Evolutionary conservation across 2,113 vertebrate genomes (phyloP), one percentile per base, ranked within the genome.

Genomic region (Panthera tigris): DNA sequence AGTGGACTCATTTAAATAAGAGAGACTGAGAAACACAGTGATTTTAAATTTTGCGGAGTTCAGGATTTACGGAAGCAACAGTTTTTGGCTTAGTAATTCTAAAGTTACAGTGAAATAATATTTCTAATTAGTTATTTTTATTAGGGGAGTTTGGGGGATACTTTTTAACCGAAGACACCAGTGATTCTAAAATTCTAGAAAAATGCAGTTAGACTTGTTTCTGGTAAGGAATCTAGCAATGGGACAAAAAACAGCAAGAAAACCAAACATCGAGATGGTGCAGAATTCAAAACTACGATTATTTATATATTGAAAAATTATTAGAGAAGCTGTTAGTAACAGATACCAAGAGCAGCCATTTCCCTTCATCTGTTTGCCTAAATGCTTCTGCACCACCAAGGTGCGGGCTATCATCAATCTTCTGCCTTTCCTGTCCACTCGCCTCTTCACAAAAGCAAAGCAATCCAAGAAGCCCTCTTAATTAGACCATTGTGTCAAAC

Each of bases 331-430:
- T 96, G 88, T 96, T 95, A 97, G 94, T 95, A 98, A 97, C 66
- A 91, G 98, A 92, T 83, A 93, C 92, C 94, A 15, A 91, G n/a
- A 97, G 92, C 86, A 98, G 94, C 96, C 94, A 96, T 95, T 97
- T 98, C 96, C 98, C 97, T 98, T 97, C 97, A 98, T 97, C 97
- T 96, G 93, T 87, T 74, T 98, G 93, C 97, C 97, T 98, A 98
- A 98, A 97, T 73, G 96, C 86, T 96, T 98, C 98, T 87, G 92
- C 79, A 96, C 25, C 96, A 95, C 82, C 93, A 96, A 97, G 95
- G 57, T 68, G 96, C 48, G 86, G 82, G 96, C 92, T 93, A 96
- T 57, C 97, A 97, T 97, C 95, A 96, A 93, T 97, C 97, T 97
- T 96, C 92, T 89, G 95, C 91, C 98, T 98, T 98, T 97, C 97